phyloP scores from a whole-genome alignment of 2,797 vertebrate species.

The Loriculus beryllinus region DNA sequence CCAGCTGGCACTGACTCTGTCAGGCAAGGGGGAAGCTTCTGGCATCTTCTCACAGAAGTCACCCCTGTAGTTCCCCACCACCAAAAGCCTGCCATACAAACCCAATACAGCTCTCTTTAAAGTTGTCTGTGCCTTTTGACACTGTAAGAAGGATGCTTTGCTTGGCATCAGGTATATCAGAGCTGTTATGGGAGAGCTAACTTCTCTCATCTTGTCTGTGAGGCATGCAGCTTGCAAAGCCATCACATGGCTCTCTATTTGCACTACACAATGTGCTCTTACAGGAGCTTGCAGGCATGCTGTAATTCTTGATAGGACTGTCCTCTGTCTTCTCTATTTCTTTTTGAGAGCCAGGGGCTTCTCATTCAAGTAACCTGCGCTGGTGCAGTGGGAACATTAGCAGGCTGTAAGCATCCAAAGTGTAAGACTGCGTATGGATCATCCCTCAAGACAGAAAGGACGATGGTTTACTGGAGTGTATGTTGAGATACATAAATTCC shows the following conservation, averaged over 20 bases:
- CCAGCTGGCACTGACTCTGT: rapidly evolving
- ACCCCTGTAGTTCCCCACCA: not conserved
- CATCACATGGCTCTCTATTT: not conserved
- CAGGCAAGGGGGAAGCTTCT: not conserved
- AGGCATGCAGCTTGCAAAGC: not conserved
- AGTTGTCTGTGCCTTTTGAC: not conserved
- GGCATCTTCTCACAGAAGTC: not conserved
- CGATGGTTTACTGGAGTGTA: not conserved
- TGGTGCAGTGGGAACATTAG: not conserved
- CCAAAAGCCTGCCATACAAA: not conserved
- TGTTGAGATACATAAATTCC: not conserved
- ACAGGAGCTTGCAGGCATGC: not conserved
- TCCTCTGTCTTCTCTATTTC: not conserved
- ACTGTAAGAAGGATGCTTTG: not conserved
- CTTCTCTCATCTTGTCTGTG: not conserved
- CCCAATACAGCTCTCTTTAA: not conserved
- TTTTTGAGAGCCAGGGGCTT: not conserved
- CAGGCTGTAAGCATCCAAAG: not conserved
- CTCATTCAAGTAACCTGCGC: not conserved
- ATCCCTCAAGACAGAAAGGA: not conserved
- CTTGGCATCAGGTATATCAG: not conserved
- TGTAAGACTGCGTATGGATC: not conserved
- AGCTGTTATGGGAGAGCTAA: not conserved
- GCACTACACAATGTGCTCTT: not conserved
- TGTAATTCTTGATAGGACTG: not conserved